Base-by-base conservation (phyloP, 1,140 invertebrate species). In the Drosophila chauvacae region DNA sequence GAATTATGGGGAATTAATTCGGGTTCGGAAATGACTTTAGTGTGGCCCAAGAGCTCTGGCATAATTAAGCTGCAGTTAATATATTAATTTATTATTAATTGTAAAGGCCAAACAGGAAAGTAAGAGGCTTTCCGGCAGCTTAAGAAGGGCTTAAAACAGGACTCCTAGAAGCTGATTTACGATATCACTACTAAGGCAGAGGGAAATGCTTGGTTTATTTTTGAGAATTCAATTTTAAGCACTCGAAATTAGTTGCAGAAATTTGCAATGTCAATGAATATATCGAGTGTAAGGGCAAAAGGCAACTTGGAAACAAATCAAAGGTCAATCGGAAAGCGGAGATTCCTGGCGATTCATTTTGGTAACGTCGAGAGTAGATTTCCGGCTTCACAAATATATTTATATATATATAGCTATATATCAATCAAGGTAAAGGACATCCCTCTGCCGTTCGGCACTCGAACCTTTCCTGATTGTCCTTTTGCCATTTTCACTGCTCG, bases 401-500 rank as follows among this genome's bases (percentile, higher is more conserved):
- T 11, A 33, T 23, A 16, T 20, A 50, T 44, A 5, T 58, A 14
- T 4, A 13, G 2, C 23, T 14, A 39, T 50, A 66, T 70, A 70
- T 70, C 66, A 70, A 70, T 70, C 66, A 68, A 37, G 30, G 16
- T 23, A 13, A 39, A 53, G 47, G 47, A 64, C 61, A 61, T 20
- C 23, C 51, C 53, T 48, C 23, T 48, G 3, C 23, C 20, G 20
- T n/a, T 41, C 39, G 16, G 3, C 39, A 42, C 20, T 50, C 28
- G 35, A 65, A 16, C 16, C 16, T 42, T 33, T 18, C 44, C 23
- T 39, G 14, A n/a, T n/a, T 42, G 45, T 30, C 37, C 51, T 35
- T 26, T 57, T 73, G 68, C 57, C 57, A 57, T 68, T 63, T 81
- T 72, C 35, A 66, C 30, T 64, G 6, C 14, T 59, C 42, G 57